Base-by-base conservation (phyloP, 2,888 invertebrate species). In the Thecophora atra region DNA sequence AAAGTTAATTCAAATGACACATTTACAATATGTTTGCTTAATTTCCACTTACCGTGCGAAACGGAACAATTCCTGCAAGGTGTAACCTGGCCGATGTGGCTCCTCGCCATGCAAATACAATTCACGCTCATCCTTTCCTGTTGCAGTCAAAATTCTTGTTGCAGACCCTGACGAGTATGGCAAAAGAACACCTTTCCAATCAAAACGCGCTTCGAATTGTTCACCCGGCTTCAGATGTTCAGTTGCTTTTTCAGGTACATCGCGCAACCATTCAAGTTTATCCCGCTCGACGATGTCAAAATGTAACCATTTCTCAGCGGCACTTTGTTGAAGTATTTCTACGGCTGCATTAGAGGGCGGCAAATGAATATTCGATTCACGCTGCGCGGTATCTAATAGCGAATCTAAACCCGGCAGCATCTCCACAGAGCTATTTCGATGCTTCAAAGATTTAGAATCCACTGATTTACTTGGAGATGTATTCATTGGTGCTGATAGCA, bases 91-190 rank as follows among this genome's bases (percentile, higher is more conserved):
- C 74, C 96, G 89, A 74, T 92, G 93, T 8, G 96, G 93, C 84
- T 98, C 98, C 77, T 95, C 94, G 0, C 97, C 97, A 86, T 98
- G 98, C 85, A 98, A 94, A 85, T 96, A 96, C 19, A 98, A 88
- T 54, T 91, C 92, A 30, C 90, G 84, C 5, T 85, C 81, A 75
- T 90, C 89, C 64, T 88, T 88, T 66, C 64, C 63, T 11, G 30
- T 15, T 3, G n/a, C 8, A 0, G 54, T 58, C 13, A 17, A 6
- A n/a, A 44, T 54, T 1, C 21, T 37, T 15, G 47, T 68, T 56
- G 1, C 8, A 62, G 17, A 11, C 13, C 37, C 63, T 63, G 92
- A 91, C 54, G 89, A 88, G 78, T 91, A 95, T 0, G 95, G 94
- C 69, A 95, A 83, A 0, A 96, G 86, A 78, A 92, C 90, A 3